A percentile compares a stretch with the other conserved stretches of the same genome.
Evolutionary conservation across 2,888 invertebrate genomes (phyloP).

Genomic region (Scaptomyza parva): DNA sequence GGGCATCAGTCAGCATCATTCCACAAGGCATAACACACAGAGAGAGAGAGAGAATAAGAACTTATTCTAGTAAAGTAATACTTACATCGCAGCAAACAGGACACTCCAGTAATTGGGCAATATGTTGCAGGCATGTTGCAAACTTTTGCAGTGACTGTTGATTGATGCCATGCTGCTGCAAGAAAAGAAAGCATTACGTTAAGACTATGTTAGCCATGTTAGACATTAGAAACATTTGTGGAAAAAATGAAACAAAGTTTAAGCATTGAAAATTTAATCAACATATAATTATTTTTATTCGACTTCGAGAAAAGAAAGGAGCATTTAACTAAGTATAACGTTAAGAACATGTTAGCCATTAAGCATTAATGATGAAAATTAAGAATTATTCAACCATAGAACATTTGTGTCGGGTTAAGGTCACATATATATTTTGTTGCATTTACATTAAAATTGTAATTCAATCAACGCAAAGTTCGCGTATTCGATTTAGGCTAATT

Average conservation of each 20-base stretch:
- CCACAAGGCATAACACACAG: constrained; percentile 24
- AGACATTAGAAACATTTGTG: background rate
- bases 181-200: constrained; percentile 11
- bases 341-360: too few species aligned
- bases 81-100: constrained; percentile 86
- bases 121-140: constrained; percentile 85
- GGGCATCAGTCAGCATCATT: constrained; percentile 7
- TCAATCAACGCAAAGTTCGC: background rate
- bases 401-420: too few species aligned
- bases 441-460: background rate
- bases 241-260: too few species aligned
- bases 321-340: too few species aligned
- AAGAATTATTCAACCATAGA: too few species aligned
- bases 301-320: too few species aligned
- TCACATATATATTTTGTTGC: too few species aligned
- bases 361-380: too few species aligned
- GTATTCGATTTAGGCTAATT: background rate
- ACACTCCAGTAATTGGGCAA: constrained; percentile 85
- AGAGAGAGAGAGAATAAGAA: background rate
- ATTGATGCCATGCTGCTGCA: constrained; percentile 82
- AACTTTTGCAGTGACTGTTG: constrained; percentile 85
- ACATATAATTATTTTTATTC: too few species aligned
- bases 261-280: too few species aligned
- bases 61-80: constrained; percentile 16
- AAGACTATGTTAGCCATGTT: background rate